Conservation (phyloP, 2,113 vertebrate genomes). For the Cephalopholis sonnerati region DNA sequence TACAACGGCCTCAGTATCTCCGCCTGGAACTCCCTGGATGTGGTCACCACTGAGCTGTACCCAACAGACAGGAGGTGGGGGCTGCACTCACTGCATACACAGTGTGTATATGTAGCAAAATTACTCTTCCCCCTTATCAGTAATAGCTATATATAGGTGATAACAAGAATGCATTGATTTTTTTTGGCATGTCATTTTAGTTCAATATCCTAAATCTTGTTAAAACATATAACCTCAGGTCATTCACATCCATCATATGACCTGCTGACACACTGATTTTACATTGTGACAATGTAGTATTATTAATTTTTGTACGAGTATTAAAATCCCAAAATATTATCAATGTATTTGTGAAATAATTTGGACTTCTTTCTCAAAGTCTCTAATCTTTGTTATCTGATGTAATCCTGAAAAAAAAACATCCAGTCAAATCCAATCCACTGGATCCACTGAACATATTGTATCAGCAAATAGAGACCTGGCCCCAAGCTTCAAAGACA, state of each 20-base stretch:
- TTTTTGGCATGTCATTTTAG: background rate
- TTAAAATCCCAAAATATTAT: too few relatives aligned
- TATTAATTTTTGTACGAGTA: background rate
- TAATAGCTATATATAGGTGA: too few relatives aligned
- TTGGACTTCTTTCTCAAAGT: too few relatives aligned
- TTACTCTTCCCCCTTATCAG: background rate
- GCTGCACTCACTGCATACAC: background rate
- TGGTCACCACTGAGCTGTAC: slow-evolving; percentile 96
- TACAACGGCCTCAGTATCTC: slow-evolving; percentile 99
- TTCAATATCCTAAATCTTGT: background rate
- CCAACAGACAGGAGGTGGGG: slow-evolving; percentile 95
- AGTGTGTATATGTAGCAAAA: background rate
- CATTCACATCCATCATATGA: background rate
- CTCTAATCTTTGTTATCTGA: too few relatives aligned
- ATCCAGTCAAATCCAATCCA: too few relatives aligned
- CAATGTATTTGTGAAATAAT: too few relatives aligned
- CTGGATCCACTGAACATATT: too few relatives aligned
- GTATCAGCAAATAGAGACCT: too few relatives aligned
- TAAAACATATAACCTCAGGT: background rate
- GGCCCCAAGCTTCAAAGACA: too few relatives aligned
- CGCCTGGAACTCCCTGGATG: slow-evolving; percentile 98
- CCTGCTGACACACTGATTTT: background rate
- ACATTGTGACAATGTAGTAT: background rate
- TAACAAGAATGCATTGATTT: too few relatives aligned
- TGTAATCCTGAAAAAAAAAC: too few relatives aligned